Evolutionary conservation across 2,888 invertebrate species (phyloP).

Genomic region (Drepanosiphum platanoidis): DNA sequence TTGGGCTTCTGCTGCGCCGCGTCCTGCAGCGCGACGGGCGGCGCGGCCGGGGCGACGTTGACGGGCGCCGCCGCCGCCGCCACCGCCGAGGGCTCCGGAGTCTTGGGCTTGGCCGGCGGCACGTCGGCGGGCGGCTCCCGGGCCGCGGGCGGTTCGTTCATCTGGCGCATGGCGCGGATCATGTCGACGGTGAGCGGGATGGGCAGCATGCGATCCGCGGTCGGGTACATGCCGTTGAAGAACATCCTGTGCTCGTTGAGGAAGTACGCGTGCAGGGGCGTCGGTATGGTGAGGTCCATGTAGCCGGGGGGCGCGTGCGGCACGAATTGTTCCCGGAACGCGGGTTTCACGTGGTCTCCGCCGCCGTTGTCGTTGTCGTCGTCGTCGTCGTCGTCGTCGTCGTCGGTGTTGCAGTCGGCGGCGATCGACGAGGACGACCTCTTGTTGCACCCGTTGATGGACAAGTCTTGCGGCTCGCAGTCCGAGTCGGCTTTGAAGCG

Average conservation of each 20-base stretch:
- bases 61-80: background rate
- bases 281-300: constrained; percentile 52
- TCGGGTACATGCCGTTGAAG: constrained; percentile 56
- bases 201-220: constrained; percentile 52
- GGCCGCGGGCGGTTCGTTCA: constrained; percentile 35
- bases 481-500: constrained; percentile 56
- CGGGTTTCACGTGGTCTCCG: too few relatives aligned
- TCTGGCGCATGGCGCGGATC: constrained; percentile 55
- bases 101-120: constrained; percentile 3
- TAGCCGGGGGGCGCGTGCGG: constrained; percentile 66
- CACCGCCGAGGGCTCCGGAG: constrained; percentile 17
- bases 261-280: constrained; percentile 52
- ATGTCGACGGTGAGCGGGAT: constrained; percentile 58
- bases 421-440: background rate
- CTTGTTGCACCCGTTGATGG: constrained; percentile 54
- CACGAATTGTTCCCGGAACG: constrained; percentile 70
- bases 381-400: background rate
- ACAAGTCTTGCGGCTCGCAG: constrained; percentile 64
- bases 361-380: background rate
- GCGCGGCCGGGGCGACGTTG: constrained; percentile 61
- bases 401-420: constrained; percentile 1
- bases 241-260: constrained; percentile 57
- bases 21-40: constrained; percentile 67
- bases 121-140: background rate
- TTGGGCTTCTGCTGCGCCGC: constrained; percentile 70